Base-by-base conservation (phyloP, 2,797 vertebrate genomes). In the Cyprinella venusta region DNA sequence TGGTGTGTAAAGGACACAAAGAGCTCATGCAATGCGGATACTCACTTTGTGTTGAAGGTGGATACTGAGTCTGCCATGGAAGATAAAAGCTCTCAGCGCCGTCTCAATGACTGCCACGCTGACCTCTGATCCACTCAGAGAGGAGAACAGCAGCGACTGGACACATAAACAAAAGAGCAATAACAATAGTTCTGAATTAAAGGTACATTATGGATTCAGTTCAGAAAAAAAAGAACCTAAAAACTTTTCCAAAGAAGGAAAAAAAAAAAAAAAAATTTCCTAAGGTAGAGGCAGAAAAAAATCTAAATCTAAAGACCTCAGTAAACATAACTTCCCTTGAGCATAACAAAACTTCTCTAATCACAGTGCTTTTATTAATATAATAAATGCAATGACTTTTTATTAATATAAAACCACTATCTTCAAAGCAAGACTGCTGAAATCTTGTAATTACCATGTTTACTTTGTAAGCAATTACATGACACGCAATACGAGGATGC, bases 41-140 rank as follows among this genome's bases (percentile, higher is more conserved):
- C 89, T 89, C 90, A 97, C 97, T 88, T 92, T 91, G 74, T 96
- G 90, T 7, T 98, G 97, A 24, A 99, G 93, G 87, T 99, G 98
- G 80, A 96, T 89, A 24, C 91, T 88, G 52, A 99, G 93, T 0
- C 96, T 95, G 13, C 95, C 92, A 64, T 96, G 93, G 5, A 93
- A 92, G 72, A 86, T 88, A 76, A 99, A 97, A 70, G 96, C 97
- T 84, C 92, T 95, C 80, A 97, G 88, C 0, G 95, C 93, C 0
- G 93, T 92, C 15, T 94, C 91, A 84, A 94, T 90, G 36, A 71
- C 88, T 45, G 94, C 91, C 59, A 54, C 76, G 7, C 65, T 79
- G 42, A 88, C 87, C 26, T 86, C 88, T 16, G 80, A 63, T 69
- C 87, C 91, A 88, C 88, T 93, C 86, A 98, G 90, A 85, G 94